Percentiles rank a stretch among this genome's conserved stretches.
These are phyloP conservation scores for Dichetophora obliterata DNA, from an alignment of 2,888 invertebrate genomes.

Conservation along the genomic window DNA sequence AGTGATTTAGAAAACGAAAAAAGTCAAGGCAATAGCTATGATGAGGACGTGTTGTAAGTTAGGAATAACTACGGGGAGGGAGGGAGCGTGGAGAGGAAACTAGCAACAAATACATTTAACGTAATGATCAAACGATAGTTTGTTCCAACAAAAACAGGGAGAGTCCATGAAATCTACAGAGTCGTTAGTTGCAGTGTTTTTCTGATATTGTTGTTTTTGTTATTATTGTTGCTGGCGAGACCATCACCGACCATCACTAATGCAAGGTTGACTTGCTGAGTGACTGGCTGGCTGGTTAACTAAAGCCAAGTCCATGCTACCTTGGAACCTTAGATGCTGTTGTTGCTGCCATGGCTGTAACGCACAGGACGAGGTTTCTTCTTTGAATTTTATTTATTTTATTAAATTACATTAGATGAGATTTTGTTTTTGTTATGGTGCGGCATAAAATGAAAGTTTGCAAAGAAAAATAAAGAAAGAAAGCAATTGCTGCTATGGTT, in stretches of 20 bases:
- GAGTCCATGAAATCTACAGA: neutral
- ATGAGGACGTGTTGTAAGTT: neutral
- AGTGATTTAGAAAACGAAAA: constrained; percentile 29
- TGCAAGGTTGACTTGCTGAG: neutral
- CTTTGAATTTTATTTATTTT: neutral
- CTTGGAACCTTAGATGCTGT: neutral
- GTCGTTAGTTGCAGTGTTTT: constrained; percentile 11
- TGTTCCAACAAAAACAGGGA: constrained; percentile 9
- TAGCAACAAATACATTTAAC: neutral
- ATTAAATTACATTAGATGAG: constrained; percentile 9
- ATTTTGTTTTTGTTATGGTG: neutral
- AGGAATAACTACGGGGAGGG: neutral
- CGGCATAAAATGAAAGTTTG: neutral
- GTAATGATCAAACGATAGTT: too few relatives aligned
- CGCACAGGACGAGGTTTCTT: neutral
- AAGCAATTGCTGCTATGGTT: neutral
- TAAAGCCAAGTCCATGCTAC: neutral
- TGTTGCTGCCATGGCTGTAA: neutral
- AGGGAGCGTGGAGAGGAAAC: neutral
- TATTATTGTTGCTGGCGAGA: neutral
- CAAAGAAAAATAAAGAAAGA: neutral
- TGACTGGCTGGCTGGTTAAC: neutral
- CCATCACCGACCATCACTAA: neutral
- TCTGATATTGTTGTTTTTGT: neutral
- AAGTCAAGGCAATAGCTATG: neutral